phyloP scores from a whole-genome alignment of 2,888 invertebrate genomes.

The Amaurobius ferox region DNA sequence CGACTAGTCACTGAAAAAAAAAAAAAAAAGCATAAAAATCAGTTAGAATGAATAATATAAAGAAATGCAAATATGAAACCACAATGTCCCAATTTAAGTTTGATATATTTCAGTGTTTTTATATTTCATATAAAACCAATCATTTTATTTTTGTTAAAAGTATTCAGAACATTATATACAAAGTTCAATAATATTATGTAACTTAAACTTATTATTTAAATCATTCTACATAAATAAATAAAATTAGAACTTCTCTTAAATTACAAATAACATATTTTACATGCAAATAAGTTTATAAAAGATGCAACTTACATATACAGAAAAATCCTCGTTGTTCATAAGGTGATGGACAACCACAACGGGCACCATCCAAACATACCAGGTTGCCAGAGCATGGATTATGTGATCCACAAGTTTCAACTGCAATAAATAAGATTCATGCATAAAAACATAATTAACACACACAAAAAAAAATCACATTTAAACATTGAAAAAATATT shows the following conservation, averaged over 20 bases:
- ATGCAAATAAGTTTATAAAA: background rate
- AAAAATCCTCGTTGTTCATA: conserved; percentile 74
- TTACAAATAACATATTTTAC: background rate
- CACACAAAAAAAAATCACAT: too few species aligned
- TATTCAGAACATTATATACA: too few species aligned
- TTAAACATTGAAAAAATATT: too few species aligned
- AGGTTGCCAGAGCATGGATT: conserved; percentile 73
- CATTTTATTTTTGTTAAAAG: background rate
- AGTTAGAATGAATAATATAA: background rate
- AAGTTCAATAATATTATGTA: too few species aligned
- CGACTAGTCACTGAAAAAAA: conserved; percentile 69
- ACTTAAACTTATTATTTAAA: too few species aligned
- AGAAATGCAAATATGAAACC: background rate
- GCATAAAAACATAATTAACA: background rate
- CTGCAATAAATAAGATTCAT: conserved; percentile 76
- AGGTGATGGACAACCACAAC: conserved; percentile 73
- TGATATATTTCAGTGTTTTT: too few species aligned
- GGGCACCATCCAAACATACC: conserved; percentile 72
- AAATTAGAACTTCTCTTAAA: too few species aligned
- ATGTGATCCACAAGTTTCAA: conserved; percentile 78
- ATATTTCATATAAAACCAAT: background rate
- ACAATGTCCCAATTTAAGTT: too few species aligned
- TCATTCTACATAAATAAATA: too few species aligned
- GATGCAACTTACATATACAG: conserved; percentile 73
- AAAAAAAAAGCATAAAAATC: background rate